Percentiles rank a stretch among this genome's conserved stretches.
Evolutionary conservation across 2,888 invertebrate species (phyloP).

Genomic region (Brenthis hecate): DNA sequence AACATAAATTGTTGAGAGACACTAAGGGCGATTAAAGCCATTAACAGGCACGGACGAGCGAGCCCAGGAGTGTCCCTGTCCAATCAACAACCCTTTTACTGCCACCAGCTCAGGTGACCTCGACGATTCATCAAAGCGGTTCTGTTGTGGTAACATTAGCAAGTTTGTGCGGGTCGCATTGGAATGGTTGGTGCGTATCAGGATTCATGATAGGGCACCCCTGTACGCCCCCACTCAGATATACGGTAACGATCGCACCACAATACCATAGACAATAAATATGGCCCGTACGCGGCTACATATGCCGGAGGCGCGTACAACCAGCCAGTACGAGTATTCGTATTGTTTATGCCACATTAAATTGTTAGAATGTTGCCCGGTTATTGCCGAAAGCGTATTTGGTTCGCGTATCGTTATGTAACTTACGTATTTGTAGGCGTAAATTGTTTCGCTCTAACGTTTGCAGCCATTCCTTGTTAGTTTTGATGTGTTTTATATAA

Average conservation of each 20-base stretch:
- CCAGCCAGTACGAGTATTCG: conserved; percentile 64
- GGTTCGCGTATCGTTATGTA: conserved; percentile 71
- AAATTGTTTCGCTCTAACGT: conserved; percentile 55
- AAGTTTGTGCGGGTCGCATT: conserved; percentile 59
- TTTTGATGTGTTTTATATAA: conserved; percentile 53
- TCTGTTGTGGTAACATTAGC: conserved; percentile 43
- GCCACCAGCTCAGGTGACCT: conserved; percentile 43
- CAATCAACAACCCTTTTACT: conserved; percentile 76
- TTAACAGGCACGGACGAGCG: conserved; percentile 75
- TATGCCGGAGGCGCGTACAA: conserved; percentile 68
- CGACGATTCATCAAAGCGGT: conserved; percentile 38
- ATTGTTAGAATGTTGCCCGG: conserved; percentile 79
- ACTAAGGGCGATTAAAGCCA: conserved; percentile 78
- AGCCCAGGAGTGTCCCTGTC: conserved; percentile 62
- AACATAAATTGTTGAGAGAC: conserved; percentile 79
- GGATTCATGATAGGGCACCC: conserved; percentile 78
- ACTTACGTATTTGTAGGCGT: conserved; percentile 65
- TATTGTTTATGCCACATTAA: conserved; percentile 81
- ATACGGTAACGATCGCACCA: conserved; percentile 79
- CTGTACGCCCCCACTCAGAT: conserved; percentile 73
- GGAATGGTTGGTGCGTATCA: conserved; percentile 72
- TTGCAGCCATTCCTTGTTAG: conserved; percentile 54
- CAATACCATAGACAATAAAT: conserved; percentile 81
- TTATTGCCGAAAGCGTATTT: conserved; percentile 81
- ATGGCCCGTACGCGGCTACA: conserved; percentile 69